Base-by-base conservation (phyloP, 2,113 vertebrate genomes). In the Pteruthius melanotis region DNA sequence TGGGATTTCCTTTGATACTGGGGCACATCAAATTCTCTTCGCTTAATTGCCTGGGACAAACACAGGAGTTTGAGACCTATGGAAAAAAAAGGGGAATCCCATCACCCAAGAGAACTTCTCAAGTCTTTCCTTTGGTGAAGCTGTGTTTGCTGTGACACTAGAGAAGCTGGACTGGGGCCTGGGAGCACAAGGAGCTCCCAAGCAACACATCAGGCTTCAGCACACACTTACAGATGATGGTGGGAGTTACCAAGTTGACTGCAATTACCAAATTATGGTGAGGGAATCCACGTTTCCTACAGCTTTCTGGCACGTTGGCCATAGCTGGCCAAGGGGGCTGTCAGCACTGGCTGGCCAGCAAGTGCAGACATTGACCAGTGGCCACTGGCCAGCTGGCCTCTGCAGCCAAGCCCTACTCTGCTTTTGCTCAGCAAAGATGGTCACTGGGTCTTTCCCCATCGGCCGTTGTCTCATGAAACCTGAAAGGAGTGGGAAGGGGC, bases 1-100 rank as follows among this genome's bases (percentile, higher is more conserved):
- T 1, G 0, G 11, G 40, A 56, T 42, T 95, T 87, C 26, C 31
- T 90, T 37, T 64, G 53, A 31, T 47, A 39, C 6, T 33, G 18
- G 23, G 3, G 27, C 30, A 71, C 0, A 0, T 1, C 3, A 2
- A 82, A 47, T 33, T 21, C 30, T 77, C 47, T 70, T 74, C 75
- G 52, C 52, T 74, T 91, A 13, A 78, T 66, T 89, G 68, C 42
- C 60, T 75, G 45, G 23, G 28, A 37, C 13, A 33, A 54, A 45
- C 26, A 42, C 52, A 56, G 56, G 33, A 63, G 22, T 53, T 26
- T 64, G 40, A 86, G 68, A 57, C 23, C 37, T 42, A 8, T 15
- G 31, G 33, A 21, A 30, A 40, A 19, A 61, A 64, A 40, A 50
- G 5, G 40, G 9, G 6, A 64, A 76, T 56, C 24, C 6, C 45